A percentile compares a stretch with the other conserved stretches of the same genome.
These are phyloP conservation scores for Goniozus legneri DNA, from an alignment of 1,140 invertebrate genomes.

Conservation along the genomic window DNA sequence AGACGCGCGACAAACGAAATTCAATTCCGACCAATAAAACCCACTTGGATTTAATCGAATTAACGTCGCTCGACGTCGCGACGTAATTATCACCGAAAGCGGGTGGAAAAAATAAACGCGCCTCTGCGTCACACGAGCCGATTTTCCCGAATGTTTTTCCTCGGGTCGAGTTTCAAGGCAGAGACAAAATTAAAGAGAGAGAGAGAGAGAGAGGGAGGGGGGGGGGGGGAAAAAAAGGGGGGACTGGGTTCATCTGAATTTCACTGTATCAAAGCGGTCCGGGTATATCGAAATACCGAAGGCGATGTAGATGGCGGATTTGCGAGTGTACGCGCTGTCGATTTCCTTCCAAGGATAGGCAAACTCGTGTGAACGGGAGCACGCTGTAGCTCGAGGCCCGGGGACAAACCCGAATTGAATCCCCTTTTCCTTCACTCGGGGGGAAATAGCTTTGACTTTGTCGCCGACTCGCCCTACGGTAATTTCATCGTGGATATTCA, in stretches of 20 bases:
- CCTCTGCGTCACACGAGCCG: too few species aligned
- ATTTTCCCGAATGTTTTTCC: too few species aligned
- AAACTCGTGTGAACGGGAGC: constrained; percentile 35
- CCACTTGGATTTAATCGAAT: too few species aligned
- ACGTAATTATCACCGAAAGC: too few species aligned
- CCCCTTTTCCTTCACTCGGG: too few species aligned
- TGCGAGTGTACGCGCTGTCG: constrained; percentile 33
- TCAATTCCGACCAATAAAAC: too few species aligned
- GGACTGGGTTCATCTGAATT: too few species aligned
- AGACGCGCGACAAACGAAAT: constrained; percentile 22
- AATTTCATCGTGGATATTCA: too few species aligned
- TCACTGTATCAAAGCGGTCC: too few species aligned
- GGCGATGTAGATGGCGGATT: constrained; percentile 27
- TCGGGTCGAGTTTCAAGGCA: constrained; percentile 23
- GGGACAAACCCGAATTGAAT: background rate
- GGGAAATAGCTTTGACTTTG: too few species aligned
- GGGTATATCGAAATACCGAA: background rate
- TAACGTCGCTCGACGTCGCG: too few species aligned
- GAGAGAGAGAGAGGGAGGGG: constrained; percentile 1
- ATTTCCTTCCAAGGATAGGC: constrained; percentile 16
- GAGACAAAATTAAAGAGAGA: constrained; percentile 14
- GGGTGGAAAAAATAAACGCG: too few species aligned
- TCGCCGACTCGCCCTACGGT: constrained; percentile 12
- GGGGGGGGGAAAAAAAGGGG: background rate
- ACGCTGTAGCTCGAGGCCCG: constrained; percentile 14